These are phyloP conservation scores for Scomber japonicus DNA, from an alignment of 2,113 vertebrate genomes.

Conservation along the genomic window DNA sequence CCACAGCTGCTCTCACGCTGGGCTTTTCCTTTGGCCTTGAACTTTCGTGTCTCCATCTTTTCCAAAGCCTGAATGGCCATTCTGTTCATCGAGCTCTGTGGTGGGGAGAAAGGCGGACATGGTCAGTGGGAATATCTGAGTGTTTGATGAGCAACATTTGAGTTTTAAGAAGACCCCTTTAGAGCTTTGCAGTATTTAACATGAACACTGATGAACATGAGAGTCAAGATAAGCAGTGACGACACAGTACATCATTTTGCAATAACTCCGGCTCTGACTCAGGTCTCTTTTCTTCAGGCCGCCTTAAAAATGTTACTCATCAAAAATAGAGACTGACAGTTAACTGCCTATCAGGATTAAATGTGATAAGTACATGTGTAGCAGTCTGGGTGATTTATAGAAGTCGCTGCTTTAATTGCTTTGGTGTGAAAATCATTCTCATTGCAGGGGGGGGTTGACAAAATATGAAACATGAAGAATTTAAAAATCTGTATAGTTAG, in stretches of 20 bases:
- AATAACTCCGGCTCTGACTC: constrained; percentile 1
- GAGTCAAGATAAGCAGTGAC: too few relatives aligned
- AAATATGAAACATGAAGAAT: constrained; percentile 27
- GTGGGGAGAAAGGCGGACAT: background rate
- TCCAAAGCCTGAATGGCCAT: constrained; percentile 97
- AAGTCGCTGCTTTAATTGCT: background rate
- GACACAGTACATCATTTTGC: constrained; percentile 18
- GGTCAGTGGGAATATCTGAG: background rate
- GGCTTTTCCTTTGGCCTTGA: constrained; percentile 95
- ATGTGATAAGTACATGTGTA: constrained; percentile 4
- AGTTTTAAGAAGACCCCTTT: background rate
- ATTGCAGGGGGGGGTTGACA: constrained; percentile 14
- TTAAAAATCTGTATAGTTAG: background rate
- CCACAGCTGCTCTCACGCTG: constrained; percentile 91
- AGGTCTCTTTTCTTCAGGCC: constrained; percentile 6
- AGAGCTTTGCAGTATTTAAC: background rate
- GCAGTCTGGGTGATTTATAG: constrained; percentile 10
- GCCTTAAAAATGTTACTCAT: constrained; percentile 8
- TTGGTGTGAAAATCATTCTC: constrained; percentile 10
- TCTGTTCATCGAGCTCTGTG: constrained; percentile 97
- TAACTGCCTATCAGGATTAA: constrained; percentile 24
- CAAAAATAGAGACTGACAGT: constrained; percentile 16
- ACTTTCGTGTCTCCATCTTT: constrained; percentile 99
- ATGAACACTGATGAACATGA: background rate
- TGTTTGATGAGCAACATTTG: background rate